Base-by-base conservation (phyloP, 2,888 invertebrate species). In the Lepeophtheirus nordmannii region DNA sequence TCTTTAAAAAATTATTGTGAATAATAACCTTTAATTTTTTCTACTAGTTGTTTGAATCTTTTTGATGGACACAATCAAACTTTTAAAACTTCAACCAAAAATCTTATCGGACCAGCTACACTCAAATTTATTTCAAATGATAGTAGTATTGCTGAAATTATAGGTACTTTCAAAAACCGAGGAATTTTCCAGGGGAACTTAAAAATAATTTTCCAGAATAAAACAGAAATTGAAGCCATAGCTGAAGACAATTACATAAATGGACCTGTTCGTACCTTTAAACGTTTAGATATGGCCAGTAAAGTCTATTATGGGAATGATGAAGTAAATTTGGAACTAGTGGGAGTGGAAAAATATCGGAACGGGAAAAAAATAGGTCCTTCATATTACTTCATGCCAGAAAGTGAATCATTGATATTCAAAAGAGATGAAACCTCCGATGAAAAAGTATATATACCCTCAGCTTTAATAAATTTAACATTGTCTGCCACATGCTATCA, bases 51-150 rank as follows among this genome's bases (percentile, higher is more conserved):
- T 17, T 46, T 17, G 3, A 46, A 46, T 46, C 17, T 46, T 17
- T n/a, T 46, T n/a, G 53, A 46, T 17, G 53, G 53, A 17, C n/a
- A 46, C 53, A 46, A 46, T 46, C 53, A 46, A 46, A 46, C 53
- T 17, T 46, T 46, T 46, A n/a, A 17, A n/a, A 46, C 53, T 46
- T 46, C 53, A 17, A 46, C 14, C 1, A 14, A 8, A n/a, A 14
- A 46, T 46, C 53, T 46, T n/a, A 46, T 46, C 14, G 53, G 53
- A 8, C 53, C 1, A 5, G 17, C 14, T 3, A 46, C 53, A 14
- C 53, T 46, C n/a, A 17, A n/a, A n/a, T 46, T 46, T 17, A 46
- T 17, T 5, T 46, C 53, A 5, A 30, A 30, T 30, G 53, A 17
- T 46, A 17, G 53, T n/a, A 5, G n/a, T 17, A n/a, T 46, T 14